A percentile compares a stretch with the other conserved stretches of the same genome.
phyloP scores from a whole-genome alignment of 2,888 invertebrate genomes.

The Amphimallon solstitiale region DNA sequence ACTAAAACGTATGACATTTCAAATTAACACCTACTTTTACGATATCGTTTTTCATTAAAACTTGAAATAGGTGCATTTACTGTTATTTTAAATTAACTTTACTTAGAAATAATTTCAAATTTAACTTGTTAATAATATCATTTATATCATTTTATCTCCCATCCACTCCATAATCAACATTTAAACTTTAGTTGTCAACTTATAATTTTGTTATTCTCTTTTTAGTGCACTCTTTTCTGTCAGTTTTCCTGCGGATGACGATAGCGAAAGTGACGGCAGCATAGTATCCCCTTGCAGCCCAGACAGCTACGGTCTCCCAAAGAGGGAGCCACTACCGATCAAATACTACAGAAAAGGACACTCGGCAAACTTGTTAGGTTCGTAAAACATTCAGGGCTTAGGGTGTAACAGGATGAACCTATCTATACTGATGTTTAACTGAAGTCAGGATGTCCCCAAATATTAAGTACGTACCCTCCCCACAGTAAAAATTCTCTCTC shows the following conservation, averaged over 20 bases:
- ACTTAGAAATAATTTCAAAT: no score
- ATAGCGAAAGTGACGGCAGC: conserved; percentile 65
- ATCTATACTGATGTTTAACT: conserved; percentile 24
- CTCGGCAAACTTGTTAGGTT: conserved; percentile 62
- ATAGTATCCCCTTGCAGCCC: conserved; percentile 64
- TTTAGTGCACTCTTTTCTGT: conserved; percentile 74
- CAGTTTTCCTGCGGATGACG: conserved; percentile 61
- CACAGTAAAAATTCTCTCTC: conserved; percentile 37
- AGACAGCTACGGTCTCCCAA: conserved; percentile 54
- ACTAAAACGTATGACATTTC: no score
- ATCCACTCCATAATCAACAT: neutral
- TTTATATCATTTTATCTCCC: no score
- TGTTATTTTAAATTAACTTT: no score
- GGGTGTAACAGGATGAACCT: conserved; percentile 44
- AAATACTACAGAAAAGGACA: conserved; percentile 59
- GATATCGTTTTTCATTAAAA: no score
- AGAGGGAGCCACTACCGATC: conserved; percentile 53
- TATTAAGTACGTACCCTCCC: conserved; percentile 46
- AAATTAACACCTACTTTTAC: no score
- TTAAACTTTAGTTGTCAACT: neutral
- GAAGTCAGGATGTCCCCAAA: conserved; percentile 39
- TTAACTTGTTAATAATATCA: no score
- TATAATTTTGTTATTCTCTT: conserved; percentile 38
- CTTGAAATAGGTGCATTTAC: no score
- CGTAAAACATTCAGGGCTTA: conserved; percentile 52